phyloP scores from a whole-genome alignment of 2,113 vertebrate species.

The Alces alces region DNA sequence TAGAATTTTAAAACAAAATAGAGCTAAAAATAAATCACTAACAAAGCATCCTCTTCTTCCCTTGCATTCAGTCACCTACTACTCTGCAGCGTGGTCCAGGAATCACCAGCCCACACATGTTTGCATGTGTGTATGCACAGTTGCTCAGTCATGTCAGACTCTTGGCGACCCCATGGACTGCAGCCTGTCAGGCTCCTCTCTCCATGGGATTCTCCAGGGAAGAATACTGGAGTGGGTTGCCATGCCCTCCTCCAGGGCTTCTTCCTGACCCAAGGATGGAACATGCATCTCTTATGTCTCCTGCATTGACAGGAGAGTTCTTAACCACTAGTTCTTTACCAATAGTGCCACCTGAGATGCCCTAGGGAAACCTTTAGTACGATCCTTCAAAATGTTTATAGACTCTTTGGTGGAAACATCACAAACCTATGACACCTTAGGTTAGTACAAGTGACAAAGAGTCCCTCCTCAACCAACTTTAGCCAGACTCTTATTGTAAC shows the following conservation, averaged over 20 bases:
- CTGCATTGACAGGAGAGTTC: background rate
- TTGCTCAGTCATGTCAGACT: background rate
- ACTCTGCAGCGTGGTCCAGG: background rate
- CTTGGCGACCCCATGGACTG: background rate
- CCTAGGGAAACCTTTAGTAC: background rate
- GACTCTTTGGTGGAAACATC: background rate
- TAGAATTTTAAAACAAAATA: background rate
- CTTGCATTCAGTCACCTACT: background rate
- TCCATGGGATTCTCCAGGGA: background rate
- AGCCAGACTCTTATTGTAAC: background rate
- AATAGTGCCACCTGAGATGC: background rate
- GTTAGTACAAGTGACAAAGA: background rate
- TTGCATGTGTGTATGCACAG: background rate
- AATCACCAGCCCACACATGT: background rate
- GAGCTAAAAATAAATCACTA: background rate
- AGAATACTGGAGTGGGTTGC: background rate
- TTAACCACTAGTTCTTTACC: background rate
- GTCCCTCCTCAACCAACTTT: background rate
- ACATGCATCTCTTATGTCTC: background rate
- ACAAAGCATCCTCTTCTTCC: background rate
- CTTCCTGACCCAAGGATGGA: background rate
- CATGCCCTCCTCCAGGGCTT: background rate
- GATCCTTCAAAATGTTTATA: background rate
- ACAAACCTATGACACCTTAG: background rate
- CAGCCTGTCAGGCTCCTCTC: background rate